Evolutionary conservation across 2,888 invertebrate genomes (phyloP).

Genomic region (Heliconius cydno): DNA sequence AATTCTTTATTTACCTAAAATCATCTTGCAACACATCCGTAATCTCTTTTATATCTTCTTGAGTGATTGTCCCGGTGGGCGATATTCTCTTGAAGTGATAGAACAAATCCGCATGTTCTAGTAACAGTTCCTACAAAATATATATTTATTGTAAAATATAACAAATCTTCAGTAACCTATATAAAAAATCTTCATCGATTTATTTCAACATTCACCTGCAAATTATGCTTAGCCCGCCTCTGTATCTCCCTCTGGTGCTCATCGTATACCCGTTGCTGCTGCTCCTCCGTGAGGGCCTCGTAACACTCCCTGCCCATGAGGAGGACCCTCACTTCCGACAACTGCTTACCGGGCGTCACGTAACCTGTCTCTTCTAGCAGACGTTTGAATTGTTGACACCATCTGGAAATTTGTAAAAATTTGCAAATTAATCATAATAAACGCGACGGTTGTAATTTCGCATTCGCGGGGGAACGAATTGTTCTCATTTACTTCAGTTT

Average conservation of each 20-base stretch:
- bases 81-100: conserved; percentile 96
- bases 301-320: conserved; percentile 98
- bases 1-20: conserved; percentile 85
- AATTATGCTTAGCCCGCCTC: conserved; percentile 94
- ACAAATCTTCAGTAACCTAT: background rate
- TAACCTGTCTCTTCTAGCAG: conserved; percentile 96
- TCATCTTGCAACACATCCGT: conserved; percentile 96
- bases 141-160: background rate
- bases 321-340: conserved; percentile 94
- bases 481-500: too few relatives aligned
- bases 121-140: conserved; percentile 87
- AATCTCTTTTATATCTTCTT: conserved; percentile 96
- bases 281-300: conserved; percentile 94
- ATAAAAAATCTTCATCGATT: background rate
- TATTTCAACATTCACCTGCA: conserved; percentile 83
- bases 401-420: conserved; percentile 77
- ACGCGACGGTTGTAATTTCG: too few relatives aligned
- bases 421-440: too few relatives aligned
- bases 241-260: conserved; percentile 95
- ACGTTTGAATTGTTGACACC: conserved; percentile 97
- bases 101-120: conserved; percentile 97
- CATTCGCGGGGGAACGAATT: too few relatives aligned
- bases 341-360: conserved; percentile 96
- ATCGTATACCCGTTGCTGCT: conserved; percentile 96
- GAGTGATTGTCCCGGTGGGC: conserved; percentile 94